Evolutionary conservation across 2,797 vertebrate species (phyloP).

Genomic region (Varecia variegata): DNA sequence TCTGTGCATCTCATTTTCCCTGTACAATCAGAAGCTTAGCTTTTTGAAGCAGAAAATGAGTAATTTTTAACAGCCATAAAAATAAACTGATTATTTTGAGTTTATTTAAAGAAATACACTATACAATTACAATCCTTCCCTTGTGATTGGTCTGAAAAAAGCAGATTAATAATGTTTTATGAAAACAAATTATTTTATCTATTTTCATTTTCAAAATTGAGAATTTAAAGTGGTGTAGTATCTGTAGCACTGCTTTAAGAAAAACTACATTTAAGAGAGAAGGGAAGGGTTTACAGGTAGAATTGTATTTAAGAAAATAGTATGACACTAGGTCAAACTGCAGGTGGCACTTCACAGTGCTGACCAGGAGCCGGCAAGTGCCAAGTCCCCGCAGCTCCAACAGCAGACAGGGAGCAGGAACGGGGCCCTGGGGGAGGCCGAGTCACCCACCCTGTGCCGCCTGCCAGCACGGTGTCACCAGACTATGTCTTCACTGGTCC

Average conservation of each 20-base stretch:
- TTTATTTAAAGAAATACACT: neutral
- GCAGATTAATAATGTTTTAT: neutral
- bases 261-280: neutral
- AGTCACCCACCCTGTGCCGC: neutral
- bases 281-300: neutral
- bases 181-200: neutral
- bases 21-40: neutral
- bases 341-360: rapidly evolving
- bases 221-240: neutral
- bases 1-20: neutral
- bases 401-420: rapidly evolving
- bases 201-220: neutral
- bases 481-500: neutral
- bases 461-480: neutral
- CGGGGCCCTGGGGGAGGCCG: rapidly evolving
- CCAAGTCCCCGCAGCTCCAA: rapidly evolving
- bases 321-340: neutral
- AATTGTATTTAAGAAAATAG: neutral
- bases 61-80: neutral
- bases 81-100: neutral
- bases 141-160: neutral
- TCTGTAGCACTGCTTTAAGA: neutral
- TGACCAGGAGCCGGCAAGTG: rapidly evolving
- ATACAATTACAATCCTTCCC: neutral
- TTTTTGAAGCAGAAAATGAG: neutral